A percentile compares a stretch with the other conserved stretches of the same genome.
These are phyloP conservation scores for Salpingus planirostris DNA, from an alignment of 2,888 invertebrate genomes.

Conservation along the genomic window DNA sequence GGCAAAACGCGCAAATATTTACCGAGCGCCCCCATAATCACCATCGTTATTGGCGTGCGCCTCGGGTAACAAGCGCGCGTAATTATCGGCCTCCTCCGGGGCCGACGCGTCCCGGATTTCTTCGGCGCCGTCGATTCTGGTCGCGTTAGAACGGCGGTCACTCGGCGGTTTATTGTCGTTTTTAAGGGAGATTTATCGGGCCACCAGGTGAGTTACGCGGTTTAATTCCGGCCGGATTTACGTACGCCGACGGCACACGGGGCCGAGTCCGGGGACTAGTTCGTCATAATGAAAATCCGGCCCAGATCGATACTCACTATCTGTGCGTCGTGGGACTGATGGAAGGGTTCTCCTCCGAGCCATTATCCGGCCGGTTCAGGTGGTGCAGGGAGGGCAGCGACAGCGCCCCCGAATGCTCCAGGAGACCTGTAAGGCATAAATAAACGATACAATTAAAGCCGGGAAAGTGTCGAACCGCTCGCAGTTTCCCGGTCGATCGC, in stretches of 20 bases:
- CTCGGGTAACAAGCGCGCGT: conserved; percentile 1
- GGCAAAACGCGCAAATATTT: too few relatives aligned
- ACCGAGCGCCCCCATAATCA: too few relatives aligned
- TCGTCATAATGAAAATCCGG: too few relatives aligned
- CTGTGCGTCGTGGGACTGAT: too few relatives aligned
- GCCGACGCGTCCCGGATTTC: conserved; percentile 6
- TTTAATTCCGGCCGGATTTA: conserved; percentile 7
- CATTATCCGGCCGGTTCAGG: conserved; percentile 26
- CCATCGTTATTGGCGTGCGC: too few relatives aligned
- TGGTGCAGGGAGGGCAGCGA: conserved; percentile 32
- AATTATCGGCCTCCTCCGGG: conserved; percentile 4
- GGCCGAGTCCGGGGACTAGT: too few relatives aligned
- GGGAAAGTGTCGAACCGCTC: too few relatives aligned
- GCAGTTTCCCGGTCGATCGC: too few relatives aligned
- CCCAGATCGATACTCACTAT: too few relatives aligned
- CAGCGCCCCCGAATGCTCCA: conserved; percentile 26
- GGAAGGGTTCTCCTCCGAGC: too few relatives aligned
- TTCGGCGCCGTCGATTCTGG: too few relatives aligned
- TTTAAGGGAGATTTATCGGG: conserved; percentile 7
- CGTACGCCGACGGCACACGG: too few relatives aligned
- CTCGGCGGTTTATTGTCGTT: conserved; percentile 9
- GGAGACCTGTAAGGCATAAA: conserved; percentile 25
- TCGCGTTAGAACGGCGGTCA: neutral
- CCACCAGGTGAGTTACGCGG: neutral
- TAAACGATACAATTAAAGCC: neutral